Evolutionary conservation across 2,888 invertebrate genomes (phyloP).

Genomic region (Diachrysia chrysitis): DNA sequence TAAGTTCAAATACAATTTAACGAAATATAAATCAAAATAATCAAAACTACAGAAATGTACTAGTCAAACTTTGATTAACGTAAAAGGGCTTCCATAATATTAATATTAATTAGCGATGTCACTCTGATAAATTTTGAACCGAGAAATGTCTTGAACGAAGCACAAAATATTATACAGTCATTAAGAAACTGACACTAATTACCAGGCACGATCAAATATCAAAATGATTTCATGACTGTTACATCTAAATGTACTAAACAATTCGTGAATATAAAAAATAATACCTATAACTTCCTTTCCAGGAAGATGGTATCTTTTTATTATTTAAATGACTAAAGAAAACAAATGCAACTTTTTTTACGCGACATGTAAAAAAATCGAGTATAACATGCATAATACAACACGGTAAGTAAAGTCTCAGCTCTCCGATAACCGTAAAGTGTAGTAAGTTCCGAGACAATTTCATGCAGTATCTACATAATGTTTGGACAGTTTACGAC

Average conservation of each 20-base stretch:
- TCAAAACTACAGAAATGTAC: slow-evolving; percentile 6
- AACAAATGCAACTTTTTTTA: too few species aligned
- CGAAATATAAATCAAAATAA: slow-evolving; percentile 6
- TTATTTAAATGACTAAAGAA: too few species aligned
- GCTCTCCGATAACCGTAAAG: too few species aligned
- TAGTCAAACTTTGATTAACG: slow-evolving; percentile 32
- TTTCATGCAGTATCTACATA: not conserved
- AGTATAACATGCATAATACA: too few species aligned
- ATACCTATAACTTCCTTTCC: not conserved
- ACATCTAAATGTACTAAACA: not conserved
- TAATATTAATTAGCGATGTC: slow-evolving; percentile 46
- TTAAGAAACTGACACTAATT: slow-evolving; percentile 53
- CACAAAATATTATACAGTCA: slow-evolving; percentile 40
- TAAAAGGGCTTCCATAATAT: slow-evolving; percentile 30
- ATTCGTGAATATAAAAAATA: not conserved
- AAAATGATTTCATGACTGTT: slow-evolving; percentile 29
- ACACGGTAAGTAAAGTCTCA: too few species aligned
- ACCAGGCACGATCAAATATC: slow-evolving; percentile 43
- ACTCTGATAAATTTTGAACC: slow-evolving; percentile 40
- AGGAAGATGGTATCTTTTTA: not conserved
- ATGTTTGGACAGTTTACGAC: slow-evolving; percentile 2
- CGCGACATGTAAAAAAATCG: too few species aligned
- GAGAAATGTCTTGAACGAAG: slow-evolving; percentile 17
- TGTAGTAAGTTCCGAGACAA: too few species aligned
- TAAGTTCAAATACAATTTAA: not conserved